These are phyloP conservation scores for Tromatobia lineatoria DNA, from an alignment of 2,888 invertebrate species.

Conservation along the genomic window DNA sequence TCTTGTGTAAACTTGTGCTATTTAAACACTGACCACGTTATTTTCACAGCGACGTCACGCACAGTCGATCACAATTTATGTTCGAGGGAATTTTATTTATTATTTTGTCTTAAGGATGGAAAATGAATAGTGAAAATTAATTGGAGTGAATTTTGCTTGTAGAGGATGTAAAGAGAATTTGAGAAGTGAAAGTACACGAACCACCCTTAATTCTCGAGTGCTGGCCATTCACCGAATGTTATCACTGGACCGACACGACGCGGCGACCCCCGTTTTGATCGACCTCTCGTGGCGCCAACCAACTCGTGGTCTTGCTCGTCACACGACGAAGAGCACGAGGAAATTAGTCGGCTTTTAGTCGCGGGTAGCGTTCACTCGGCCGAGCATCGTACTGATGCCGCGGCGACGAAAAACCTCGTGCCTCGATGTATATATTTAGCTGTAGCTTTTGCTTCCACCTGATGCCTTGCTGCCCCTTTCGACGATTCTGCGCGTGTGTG, in stretches of 20 bases:
- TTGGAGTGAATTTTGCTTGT: too few species aligned
- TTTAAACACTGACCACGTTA: conserved; percentile 49
- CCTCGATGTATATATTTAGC: conserved; percentile 80
- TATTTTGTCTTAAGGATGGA: conserved; percentile 10
- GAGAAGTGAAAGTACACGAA: not conserved
- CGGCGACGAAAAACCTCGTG: conserved; percentile 74
- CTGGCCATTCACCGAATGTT: conserved; percentile 23
- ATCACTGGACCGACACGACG: conserved; percentile 25
- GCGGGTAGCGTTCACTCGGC: conserved; percentile 30
- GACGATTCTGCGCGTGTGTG: conserved; percentile 66
- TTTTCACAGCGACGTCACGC: conserved; percentile 32
- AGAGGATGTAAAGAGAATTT: not conserved
- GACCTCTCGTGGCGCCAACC: not conserved
- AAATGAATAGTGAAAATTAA: not conserved
- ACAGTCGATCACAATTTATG: conserved; percentile 6
- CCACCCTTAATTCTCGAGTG: conserved; percentile 9
- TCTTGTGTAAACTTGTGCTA: conserved; percentile 18
- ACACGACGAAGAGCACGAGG: conserved; percentile 11
- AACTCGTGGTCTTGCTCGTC: not conserved
- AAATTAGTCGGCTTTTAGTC: conserved; percentile 21
- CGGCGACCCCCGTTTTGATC: conserved; percentile 1
- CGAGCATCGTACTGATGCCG: conserved; percentile 51
- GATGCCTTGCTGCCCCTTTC: conserved; percentile 55
- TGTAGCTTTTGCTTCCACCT: conserved; percentile 69
- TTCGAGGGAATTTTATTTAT: not conserved